Percentiles rank a stretch among this genome's conserved stretches.
Conservation (phyloP, 2,113 vertebrate genomes). For the Osmerus mordax region DNA sequence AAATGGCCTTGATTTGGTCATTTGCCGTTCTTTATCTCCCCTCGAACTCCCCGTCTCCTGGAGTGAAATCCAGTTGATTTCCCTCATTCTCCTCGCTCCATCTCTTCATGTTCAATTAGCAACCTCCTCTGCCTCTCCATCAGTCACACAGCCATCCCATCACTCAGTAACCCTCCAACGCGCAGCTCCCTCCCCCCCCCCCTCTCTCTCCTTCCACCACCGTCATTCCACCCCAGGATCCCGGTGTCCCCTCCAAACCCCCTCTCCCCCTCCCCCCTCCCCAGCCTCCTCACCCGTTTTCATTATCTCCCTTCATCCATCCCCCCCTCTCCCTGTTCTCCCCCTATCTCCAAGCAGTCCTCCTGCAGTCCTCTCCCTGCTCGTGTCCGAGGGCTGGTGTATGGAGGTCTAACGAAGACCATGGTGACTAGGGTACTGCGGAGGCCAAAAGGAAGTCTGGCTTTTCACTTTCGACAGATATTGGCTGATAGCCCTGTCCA, state of each 20-base stretch:
- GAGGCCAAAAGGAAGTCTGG: conserved; percentile 40
- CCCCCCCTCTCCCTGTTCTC: not conserved
- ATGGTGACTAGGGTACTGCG: conserved; percentile 37
- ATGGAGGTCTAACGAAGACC: conserved; percentile 35
- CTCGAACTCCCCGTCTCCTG: conserved; percentile 13
- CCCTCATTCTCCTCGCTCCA: conserved; percentile 8
- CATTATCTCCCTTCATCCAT: conserved; percentile 8
- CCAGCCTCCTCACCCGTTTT: not conserved
- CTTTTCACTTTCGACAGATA: conserved; percentile 45
- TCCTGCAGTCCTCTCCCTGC: conserved; percentile 10
- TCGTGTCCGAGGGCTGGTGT: conserved; percentile 17
- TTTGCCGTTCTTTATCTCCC: conserved; percentile 36
- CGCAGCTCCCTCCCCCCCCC: not conserved
- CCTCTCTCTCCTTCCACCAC: not conserved
- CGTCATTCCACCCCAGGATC: not conserved
- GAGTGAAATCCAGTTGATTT: conserved; percentile 30
- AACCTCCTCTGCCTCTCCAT: not conserved
- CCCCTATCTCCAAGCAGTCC: not conserved
- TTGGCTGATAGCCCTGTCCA: conserved; percentile 46
- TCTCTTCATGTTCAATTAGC: conserved; percentile 28
- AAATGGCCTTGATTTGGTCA: conserved; percentile 20
- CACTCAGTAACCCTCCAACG: not conserved
- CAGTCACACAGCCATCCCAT: conserved; percentile 12
- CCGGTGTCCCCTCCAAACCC: not conserved
- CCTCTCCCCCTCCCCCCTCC: not conserved